These are phyloP conservation scores for Orchesella flavescens DNA, from an alignment of 2,888 invertebrate genomes.

Conservation along the genomic window DNA sequence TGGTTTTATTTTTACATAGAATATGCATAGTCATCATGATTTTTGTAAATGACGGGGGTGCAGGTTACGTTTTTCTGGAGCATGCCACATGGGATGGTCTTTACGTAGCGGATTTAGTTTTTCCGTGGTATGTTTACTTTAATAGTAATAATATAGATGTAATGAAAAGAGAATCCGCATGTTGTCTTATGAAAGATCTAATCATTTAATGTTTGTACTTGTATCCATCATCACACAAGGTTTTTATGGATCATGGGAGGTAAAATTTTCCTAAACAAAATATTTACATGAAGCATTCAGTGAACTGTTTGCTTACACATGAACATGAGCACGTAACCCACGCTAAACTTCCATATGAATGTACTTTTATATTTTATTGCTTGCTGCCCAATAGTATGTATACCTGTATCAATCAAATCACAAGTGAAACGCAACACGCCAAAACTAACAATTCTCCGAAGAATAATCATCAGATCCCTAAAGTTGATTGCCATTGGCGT, in stretches of 20 bases:
- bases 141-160: neutral
- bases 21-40: slow-evolving; percentile 90
- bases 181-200: too few relatives aligned
- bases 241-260: slow-evolving; percentile 97
- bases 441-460: slow-evolving; percentile 78
- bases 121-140: slow-evolving; percentile 81
- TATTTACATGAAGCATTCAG: neutral
- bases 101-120: slow-evolving; percentile 91
- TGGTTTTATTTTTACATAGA: neutral
- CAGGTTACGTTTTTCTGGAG: slow-evolving; percentile 86
- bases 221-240: slow-evolving; percentile 73
- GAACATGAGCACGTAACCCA: slow-evolving; percentile 72
- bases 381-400: slow-evolving; percentile 83
- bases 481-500: slow-evolving; percentile 86
- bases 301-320: slow-evolving; percentile 73
- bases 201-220: neutral
- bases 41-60: slow-evolving; percentile 91
- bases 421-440: slow-evolving; percentile 80
- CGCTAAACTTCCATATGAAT: neutral
- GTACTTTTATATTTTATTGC: neutral
- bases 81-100: slow-evolving; percentile 96
- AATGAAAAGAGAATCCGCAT: neutral
- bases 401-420: slow-evolving; percentile 87
- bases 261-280: slow-evolving; percentile 2
- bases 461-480: slow-evolving; percentile 83